Evolutionary conservation across 1,140 invertebrate species (phyloP), one percentile per base, ranked within the genome.

Genomic region (Anoplophora glabripennis): DNA sequence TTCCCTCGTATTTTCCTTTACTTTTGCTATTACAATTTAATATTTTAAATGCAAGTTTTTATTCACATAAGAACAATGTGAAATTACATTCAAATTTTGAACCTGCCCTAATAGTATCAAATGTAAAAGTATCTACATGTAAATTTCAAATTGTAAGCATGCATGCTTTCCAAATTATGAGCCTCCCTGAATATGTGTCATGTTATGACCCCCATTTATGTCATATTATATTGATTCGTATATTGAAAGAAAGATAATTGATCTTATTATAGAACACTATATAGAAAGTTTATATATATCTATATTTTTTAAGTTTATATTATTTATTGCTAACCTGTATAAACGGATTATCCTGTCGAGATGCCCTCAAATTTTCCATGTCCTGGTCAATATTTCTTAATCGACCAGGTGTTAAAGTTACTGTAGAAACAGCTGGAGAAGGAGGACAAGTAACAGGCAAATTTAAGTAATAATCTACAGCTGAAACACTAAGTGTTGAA

Each of bases 271-370:
- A 10, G 36, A 36, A 46, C 21, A 18, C 18, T 1, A n/a, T n/a
- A 9, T 10, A 38, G 10, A 28, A 57, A 0, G 18, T 7, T 45
- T 45, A 46, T 18, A 7, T 1, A 51, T 12, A 37, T 4, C 12
- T n/a, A n/a, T n/a, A 15, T 4, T 35, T 14, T 14, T n/a, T n/a
- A 51, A n/a, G n/a, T 36, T 34, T 51, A 11, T 35, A 5, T n/a
- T 33, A 37, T 1, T 1, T 7, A 28, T 33, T 47, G 11, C 55
- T 48, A 70, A 87, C 87, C 80, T 89, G 85, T 59, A 92, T 77
- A 75, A 89, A 91, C 17, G 89, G 89, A 79, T 92, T 91, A 72
- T 92, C 89, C 76, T 90, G 88, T 59, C 89, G 77, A 28, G 88
- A 90, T 15, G 89, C 79, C 60, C 88, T 80, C 18, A 92, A 76